Conservation (phyloP, 2,888 invertebrate species). For the Callyntrura sp. region DNA sequence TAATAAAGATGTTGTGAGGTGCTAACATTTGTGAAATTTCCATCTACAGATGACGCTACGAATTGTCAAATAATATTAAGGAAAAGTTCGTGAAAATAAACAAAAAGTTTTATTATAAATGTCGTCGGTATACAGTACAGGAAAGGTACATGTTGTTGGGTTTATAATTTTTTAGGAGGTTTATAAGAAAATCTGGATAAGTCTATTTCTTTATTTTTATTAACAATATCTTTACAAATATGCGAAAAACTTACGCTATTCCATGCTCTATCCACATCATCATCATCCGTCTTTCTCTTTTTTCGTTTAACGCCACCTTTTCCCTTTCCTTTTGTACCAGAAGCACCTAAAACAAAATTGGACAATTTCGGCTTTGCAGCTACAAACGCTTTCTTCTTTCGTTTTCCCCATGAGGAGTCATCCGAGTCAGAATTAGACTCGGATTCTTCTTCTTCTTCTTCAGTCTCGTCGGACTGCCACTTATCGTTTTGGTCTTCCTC, state of each 20-base stretch:
- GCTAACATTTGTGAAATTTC: neutral
- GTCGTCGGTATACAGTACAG: neutral
- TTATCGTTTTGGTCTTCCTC: slow-evolving; percentile 84
- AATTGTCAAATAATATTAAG: neutral
- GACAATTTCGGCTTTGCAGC: slow-evolving; percentile 72
- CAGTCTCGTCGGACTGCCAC: slow-evolving; percentile 81
- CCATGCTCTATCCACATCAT: slow-evolving; percentile 84
- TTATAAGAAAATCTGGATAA: slow-evolving; percentile 65
- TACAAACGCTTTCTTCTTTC: slow-evolving; percentile 86
- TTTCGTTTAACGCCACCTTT: slow-evolving; percentile 82
- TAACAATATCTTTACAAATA: slow-evolving; percentile 74
- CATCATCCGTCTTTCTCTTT: slow-evolving; percentile 84
- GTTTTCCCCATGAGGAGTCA: slow-evolving; percentile 87
- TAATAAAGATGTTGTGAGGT: slow-evolving; percentile 1
- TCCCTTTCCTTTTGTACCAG: slow-evolving; percentile 81
- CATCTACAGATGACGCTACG: neutral
- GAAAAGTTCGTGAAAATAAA: neutral
- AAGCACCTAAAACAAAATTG: slow-evolving; percentile 76
- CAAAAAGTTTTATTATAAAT: slow-evolving; percentile 30
- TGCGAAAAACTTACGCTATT: slow-evolving; percentile 82
- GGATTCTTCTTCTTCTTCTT: slow-evolving; percentile 80
- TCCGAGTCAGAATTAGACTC: slow-evolving; percentile 88
- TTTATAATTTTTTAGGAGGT: slow-evolving; percentile 74
- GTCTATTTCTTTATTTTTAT: slow-evolving; percentile 46
- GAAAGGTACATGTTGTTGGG: neutral